Evolutionary conservation across 2,113 vertebrate genomes (phyloP).

Genomic region (Tragulus kanchil): DNA sequence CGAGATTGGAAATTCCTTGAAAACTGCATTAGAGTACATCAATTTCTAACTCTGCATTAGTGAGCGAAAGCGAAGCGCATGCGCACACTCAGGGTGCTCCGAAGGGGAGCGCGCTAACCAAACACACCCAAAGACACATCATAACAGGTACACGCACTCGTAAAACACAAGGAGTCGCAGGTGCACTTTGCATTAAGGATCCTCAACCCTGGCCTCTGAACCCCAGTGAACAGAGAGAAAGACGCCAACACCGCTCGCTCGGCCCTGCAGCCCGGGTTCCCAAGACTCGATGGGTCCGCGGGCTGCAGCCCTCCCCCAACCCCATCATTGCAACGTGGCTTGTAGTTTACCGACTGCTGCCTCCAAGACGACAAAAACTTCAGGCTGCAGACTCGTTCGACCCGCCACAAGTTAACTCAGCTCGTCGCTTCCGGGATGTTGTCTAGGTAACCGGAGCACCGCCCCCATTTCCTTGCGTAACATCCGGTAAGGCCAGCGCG

Average conservation of each 20-base stretch:
- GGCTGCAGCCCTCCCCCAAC: neutral
- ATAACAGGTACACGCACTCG: neutral
- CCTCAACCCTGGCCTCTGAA: neutral
- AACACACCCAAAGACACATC: neutral
- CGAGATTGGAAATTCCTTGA: neutral
- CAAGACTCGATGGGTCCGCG: neutral
- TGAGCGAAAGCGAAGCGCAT: neutral
- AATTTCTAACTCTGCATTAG: neutral
- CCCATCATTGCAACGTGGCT: constrained; percentile 64
- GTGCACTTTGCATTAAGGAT: accelerated
- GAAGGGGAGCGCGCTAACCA: accelerated
- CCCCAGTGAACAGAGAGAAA: accelerated
- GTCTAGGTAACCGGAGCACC: constrained; percentile 66
- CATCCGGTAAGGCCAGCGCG: constrained; percentile 27
- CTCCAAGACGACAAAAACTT: constrained; percentile 17
- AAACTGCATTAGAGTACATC: neutral
- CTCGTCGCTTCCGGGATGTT: constrained; percentile 61
- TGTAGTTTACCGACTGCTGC: neutral
- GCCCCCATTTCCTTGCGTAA: constrained; percentile 15
- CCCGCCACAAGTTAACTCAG: neutral
- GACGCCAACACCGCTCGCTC: neutral
- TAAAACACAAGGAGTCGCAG: accelerated
- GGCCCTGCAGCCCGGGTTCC: neutral
- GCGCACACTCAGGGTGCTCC: neutral
- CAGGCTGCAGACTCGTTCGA: neutral